Evolutionary conservation across 2,113 vertebrate species (phyloP).

Genomic region (Prionailurus bengalensis): DNA sequence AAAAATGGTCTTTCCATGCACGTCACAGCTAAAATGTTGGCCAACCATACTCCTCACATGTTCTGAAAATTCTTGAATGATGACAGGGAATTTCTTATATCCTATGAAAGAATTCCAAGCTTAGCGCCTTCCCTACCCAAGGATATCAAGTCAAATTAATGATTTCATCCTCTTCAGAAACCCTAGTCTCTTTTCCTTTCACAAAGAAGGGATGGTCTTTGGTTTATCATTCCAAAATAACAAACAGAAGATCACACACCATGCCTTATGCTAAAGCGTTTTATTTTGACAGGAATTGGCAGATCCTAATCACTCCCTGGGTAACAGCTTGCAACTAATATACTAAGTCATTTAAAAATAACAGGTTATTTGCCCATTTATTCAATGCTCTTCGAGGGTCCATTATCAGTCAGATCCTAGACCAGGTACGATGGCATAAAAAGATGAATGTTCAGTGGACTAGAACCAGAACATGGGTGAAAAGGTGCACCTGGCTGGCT

Average conservation of each 20-base stretch:
- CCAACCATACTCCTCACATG: not conserved
- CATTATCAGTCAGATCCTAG: not conserved
- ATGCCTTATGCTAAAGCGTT: not conserved
- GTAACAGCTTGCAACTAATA: not conserved
- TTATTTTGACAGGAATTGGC: constrained; percentile 3
- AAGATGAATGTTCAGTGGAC: not conserved
- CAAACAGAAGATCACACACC: not conserved
- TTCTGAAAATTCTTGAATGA: constrained; percentile 12
- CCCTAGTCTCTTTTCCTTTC: not conserved
- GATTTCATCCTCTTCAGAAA: not conserved
- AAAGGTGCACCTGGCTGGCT: not conserved
- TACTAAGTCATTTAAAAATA: constrained; percentile 13
- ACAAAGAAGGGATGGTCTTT: not conserved
- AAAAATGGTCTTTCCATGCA: not conserved
- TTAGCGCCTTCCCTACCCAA: not conserved
- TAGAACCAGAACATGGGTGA: not conserved
- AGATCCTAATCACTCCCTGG: not conserved
- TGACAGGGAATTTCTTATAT: not conserved
- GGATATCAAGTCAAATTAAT: constrained; percentile 1
- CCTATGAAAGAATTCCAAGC: constrained; percentile 9
- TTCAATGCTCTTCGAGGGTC: not conserved
- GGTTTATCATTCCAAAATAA: constrained; percentile 10
- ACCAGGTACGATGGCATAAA: not conserved
- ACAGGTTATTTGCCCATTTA: not conserved
- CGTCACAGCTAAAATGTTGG: not conserved